Percentiles rank a stretch among this genome's conserved stretches.
Conservation (phyloP, 2,797 vertebrate genomes). For the Diplodus puntazzo region DNA sequence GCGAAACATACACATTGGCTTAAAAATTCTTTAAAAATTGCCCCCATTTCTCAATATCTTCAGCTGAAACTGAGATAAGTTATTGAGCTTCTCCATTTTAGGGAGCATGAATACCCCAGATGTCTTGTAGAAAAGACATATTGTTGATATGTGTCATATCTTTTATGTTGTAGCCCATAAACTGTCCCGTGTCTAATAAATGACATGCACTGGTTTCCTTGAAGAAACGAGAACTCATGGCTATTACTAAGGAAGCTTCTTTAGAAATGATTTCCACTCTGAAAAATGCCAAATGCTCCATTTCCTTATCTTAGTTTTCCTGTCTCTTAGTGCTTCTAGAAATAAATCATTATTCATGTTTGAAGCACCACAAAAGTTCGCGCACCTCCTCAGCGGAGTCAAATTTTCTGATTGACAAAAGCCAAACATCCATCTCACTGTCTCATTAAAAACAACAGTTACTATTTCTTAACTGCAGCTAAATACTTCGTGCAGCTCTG, state of each 20-base stretch:
- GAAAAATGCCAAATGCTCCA: slow-evolving; percentile 41
- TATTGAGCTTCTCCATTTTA: slow-evolving; percentile 2
- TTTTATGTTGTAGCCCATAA: slow-evolving; percentile 1
- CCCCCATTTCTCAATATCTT: background rate
- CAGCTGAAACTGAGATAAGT: background rate
- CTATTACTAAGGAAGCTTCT: background rate
- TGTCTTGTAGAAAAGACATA: background rate
- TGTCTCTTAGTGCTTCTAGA: background rate
- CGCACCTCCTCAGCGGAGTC: background rate
- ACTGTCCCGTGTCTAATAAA: background rate
- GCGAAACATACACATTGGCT: background rate
- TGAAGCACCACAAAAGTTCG: slow-evolving; percentile 2
- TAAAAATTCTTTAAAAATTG: no score
- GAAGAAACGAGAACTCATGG: background rate
- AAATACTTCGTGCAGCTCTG: slow-evolving; percentile 20
- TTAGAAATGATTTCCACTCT: background rate
- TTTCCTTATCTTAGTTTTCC: background rate
- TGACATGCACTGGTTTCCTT: background rate
- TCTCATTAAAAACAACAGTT: slow-evolving; percentile 19
- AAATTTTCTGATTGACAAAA: background rate
- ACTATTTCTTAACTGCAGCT: slow-evolving; percentile 25
- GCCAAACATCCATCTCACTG: slow-evolving; percentile 15
- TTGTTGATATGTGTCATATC: background rate
- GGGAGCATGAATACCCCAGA: background rate
- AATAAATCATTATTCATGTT: background rate